A percentile compares a stretch with the other conserved stretches of the same genome.
These are phyloP conservation scores for Ceratosolen fusciceps DNA, from an alignment of 1,140 invertebrate species.

Conservation along the genomic window DNA sequence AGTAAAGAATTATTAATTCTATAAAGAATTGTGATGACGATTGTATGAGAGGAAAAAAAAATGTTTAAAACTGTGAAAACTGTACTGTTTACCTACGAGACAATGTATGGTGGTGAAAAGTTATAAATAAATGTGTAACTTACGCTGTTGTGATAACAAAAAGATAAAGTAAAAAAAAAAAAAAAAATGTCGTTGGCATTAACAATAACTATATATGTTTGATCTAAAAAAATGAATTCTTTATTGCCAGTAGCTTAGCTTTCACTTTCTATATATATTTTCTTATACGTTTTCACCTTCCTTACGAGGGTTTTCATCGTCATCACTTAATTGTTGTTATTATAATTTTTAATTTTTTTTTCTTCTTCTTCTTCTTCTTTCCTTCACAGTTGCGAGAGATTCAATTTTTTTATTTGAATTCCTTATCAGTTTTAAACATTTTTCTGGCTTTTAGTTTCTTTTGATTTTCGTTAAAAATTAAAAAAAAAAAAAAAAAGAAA, in stretches of 20 bases:
- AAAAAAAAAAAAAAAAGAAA: background rate
- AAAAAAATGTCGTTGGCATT: no score
- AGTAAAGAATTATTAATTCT: slow-evolving; percentile 12
- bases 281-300: slow-evolving; percentile 30
- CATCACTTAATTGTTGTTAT: no score
- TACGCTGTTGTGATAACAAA: slow-evolving; percentile 42
- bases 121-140: slow-evolving; percentile 48
- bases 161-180: no score
- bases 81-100: slow-evolving; percentile 37
- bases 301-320: no score
- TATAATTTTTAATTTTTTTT: no score
- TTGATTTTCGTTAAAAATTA: background rate
- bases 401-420: slow-evolving; percentile 20
- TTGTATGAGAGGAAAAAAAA: slow-evolving; percentile 46
- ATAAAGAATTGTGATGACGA: slow-evolving; percentile 40
- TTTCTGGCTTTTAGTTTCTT: slow-evolving; percentile 28
- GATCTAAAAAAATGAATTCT: background rate
- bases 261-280: slow-evolving; percentile 23
- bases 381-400: slow-evolving; percentile 21
- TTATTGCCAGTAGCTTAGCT: background rate
- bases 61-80: slow-evolving; percentile 50
- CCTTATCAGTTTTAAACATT: slow-evolving; percentile 48
- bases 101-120: slow-evolving; percentile 35
- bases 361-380: no score
- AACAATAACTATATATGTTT: slow-evolving; percentile 1